These are phyloP conservation scores for Solenopsis fugax DNA, from an alignment of 1,140 invertebrate genomes.

Conservation along the genomic window DNA sequence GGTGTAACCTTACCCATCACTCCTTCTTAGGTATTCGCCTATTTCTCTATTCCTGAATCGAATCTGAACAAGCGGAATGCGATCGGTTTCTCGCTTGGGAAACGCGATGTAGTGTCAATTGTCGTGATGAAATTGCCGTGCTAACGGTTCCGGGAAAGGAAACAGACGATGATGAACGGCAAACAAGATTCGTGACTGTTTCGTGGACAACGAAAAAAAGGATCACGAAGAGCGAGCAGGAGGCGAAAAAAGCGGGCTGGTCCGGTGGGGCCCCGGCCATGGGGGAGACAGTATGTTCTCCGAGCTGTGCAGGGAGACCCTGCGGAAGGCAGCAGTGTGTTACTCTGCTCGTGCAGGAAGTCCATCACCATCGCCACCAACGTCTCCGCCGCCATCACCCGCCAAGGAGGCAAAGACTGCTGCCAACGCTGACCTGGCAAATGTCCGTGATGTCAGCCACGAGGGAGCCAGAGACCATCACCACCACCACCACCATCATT, in stretches of 20 bases:
- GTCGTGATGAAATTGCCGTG: slow-evolving; percentile 46
- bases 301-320: slow-evolving; percentile 89
- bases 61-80: slow-evolving; percentile 8
- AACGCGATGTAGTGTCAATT: slow-evolving; percentile 47
- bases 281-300: slow-evolving; percentile 88
- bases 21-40: slow-evolving; percentile 35
- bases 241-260: slow-evolving; percentile 65
- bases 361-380: slow-evolving; percentile 84
- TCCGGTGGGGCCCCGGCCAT: slow-evolving; percentile 84
- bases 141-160: background rate
- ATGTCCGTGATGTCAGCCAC: slow-evolving; percentile 78
- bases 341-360: slow-evolving; percentile 85
- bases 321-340: slow-evolving; percentile 87
- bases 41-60: slow-evolving; percentile 3
- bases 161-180: slow-evolving; percentile 48
- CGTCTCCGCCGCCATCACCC: slow-evolving; percentile 85
- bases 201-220: slow-evolving; percentile 9
- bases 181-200: slow-evolving; percentile 34
- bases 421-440: slow-evolving; percentile 80
- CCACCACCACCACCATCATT: slow-evolving; percentile 38
- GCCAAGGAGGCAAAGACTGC: slow-evolving; percentile 83
- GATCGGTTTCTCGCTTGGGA: background rate
- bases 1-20: slow-evolving; percentile 40
- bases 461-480: slow-evolving; percentile 62
- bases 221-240: slow-evolving; percentile 26